These are phyloP conservation scores for Gymnocheta viridis DNA, from an alignment of 2,888 invertebrate genomes.

Conservation along the genomic window DNA sequence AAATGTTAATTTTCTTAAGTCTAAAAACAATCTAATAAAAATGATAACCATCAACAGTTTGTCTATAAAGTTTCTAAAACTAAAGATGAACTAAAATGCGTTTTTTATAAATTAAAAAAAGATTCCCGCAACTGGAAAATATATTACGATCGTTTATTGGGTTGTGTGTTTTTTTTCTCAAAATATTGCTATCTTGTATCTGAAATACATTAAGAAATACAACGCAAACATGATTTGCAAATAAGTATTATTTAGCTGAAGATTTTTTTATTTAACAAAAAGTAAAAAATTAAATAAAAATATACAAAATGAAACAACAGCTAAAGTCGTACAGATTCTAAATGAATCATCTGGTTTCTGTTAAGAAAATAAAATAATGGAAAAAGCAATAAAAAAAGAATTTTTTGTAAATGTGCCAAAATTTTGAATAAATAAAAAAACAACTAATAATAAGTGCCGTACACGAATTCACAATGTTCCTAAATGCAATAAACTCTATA, in stretches of 20 bases:
- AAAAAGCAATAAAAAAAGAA: conserved; percentile 24
- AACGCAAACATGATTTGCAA: conserved; percentile 14
- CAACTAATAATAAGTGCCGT: conserved; percentile 5
- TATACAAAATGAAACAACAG: conserved; percentile 27
- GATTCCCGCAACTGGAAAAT: too few species aligned
- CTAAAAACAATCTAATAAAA: too few species aligned
- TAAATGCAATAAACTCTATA: not conserved
- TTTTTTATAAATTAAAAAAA: too few species aligned
- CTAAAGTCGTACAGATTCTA: conserved; percentile 19
- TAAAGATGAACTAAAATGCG: too few species aligned
- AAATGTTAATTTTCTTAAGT: too few species aligned
- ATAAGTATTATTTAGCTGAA: conserved; percentile 32
- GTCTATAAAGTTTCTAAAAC: too few species aligned
- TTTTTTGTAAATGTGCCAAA: conserved; percentile 63
- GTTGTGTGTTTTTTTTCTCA: not conserved
- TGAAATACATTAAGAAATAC: conserved; percentile 16
- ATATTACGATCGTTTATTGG: conserved; percentile 3
- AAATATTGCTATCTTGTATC: not conserved
- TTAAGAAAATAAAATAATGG: conserved; percentile 48
- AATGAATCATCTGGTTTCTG: conserved; percentile 65
- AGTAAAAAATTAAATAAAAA: conserved; percentile 17
- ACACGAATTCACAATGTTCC: not conserved
- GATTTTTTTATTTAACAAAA: conserved; percentile 36
- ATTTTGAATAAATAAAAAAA: conserved; percentile 52
- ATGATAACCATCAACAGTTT: too few species aligned